Evolutionary conservation across 2,888 invertebrate species (phyloP), one percentile per base, ranked within the genome.

Genomic region (Cryptus armator): DNA sequence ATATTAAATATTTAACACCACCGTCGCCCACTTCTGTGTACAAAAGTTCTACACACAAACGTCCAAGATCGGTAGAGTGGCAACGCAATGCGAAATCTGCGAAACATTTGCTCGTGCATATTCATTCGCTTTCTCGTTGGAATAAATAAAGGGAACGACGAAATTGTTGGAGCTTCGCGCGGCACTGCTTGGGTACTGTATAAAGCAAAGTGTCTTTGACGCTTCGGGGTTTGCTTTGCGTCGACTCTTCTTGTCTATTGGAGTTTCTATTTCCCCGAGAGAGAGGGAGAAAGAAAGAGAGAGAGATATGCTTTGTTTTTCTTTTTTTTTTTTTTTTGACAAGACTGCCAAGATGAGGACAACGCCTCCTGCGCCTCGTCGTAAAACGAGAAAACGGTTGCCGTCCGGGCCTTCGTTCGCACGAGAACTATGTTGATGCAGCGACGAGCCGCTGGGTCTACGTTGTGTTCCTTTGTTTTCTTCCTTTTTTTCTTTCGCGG

Each of bases 101-200:
- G 43, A 80, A 84, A 72, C 67, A 77, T 77, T 72, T 24, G 37
- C 76, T 51, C 46, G 48, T 84, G 80, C 76, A 84, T 84, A 83
- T 83, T 83, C 80, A 83, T 71, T 62, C 32, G 24, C 12, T 43
- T 70, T 62, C 64, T 24, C 64, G 19, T 56, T 37, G 9, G 56
- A 48, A 19, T 7, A 68, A 32, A 67, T 48, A 46, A 32, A 70
- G 16, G 24, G 24, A 64, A 29, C 16, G 44, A 74, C 66, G 37
- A 24, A 7, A 16, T 14, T 75, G 51, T 59, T 29, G 48, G 37
- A 37, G 37, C 37, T 9, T 37, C 37, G 9, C 37, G 37, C 37
- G 37, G 6, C 37, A 37, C 37, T 37, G 5, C 37, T 37, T 37
- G 5, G 37, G 14, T 67, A 19, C 76, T 51, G 19, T 10, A 66